Percentiles rank a stretch among this genome's conserved stretches.
phyloP scores from a whole-genome alignment of 92 coral and sea anemone species.

The Ricordea florida region DNA sequence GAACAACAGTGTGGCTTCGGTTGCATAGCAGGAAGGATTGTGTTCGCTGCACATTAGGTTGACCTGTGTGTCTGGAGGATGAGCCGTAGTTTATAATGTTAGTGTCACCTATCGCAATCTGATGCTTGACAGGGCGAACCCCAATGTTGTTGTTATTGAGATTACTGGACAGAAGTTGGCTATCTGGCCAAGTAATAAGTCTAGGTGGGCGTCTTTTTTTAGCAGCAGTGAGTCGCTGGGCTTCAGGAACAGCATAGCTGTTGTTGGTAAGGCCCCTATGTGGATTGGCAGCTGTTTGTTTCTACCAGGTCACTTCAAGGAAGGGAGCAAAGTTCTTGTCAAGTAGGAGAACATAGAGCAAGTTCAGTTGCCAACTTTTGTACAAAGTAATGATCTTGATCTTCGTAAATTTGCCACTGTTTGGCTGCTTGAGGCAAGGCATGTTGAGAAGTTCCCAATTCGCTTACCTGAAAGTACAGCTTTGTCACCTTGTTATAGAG shows the following conservation, averaged over 20 bases:
- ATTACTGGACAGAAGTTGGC: slow-evolving; percentile 59
- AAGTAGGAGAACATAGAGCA: slow-evolving; percentile 34
- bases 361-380: slow-evolving; percentile 56
- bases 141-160: too few relatives aligned
- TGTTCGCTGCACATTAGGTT: slow-evolving; percentile 12
- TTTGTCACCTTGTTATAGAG: slow-evolving; percentile 13
- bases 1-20: slow-evolving; percentile 5
- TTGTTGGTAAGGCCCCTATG: slow-evolving; percentile 41
- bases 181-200: slow-evolving; percentile 56
- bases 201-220: slow-evolving; percentile 44
- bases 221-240: slow-evolving; percentile 47
- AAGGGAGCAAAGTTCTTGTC: slow-evolving; percentile 58
- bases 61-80: slow-evolving; percentile 2
- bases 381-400: slow-evolving; percentile 42
- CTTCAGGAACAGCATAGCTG: slow-evolving; percentile 44
- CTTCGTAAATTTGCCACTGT: slow-evolving; percentile 53
- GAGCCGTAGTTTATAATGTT: slow-evolving; percentile 29
- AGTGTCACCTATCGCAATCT: slow-evolving; percentile 41
- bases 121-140: too few relatives aligned
- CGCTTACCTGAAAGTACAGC: neutral
- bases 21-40: slow-evolving; percentile 15
- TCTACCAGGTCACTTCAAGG: slow-evolving; percentile 48
- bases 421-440: slow-evolving; percentile 45
- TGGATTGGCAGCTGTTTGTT: slow-evolving; percentile 37
- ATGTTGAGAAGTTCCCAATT: slow-evolving; percentile 25